Percentiles rank a stretch among this genome's conserved stretches.
phyloP scores from a whole-genome alignment of 2,113 vertebrate species.

The Petrocephalus zakoni region DNA sequence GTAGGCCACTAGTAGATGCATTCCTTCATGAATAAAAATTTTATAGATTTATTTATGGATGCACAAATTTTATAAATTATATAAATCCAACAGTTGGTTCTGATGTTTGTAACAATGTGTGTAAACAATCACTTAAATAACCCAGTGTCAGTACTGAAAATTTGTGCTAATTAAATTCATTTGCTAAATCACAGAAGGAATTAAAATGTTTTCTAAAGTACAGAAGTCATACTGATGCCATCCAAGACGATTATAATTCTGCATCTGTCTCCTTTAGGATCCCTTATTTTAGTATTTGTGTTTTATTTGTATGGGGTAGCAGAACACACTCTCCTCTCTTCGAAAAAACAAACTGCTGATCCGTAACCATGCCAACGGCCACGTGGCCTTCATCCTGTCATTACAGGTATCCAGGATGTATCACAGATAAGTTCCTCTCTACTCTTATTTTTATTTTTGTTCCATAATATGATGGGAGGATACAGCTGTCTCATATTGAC shows the following conservation, averaged over 20 bases:
- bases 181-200: neutral
- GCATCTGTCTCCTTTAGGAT: neutral
- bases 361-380: constrained; percentile 11
- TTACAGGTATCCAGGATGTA: neutral
- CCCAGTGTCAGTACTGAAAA: neutral
- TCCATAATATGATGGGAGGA: neutral
- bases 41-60: neutral
- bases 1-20: neutral
- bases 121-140: neutral
- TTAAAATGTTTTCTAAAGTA: neutral
- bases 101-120: neutral
- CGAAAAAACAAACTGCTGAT: neutral
- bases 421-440: neutral
- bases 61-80: neutral
- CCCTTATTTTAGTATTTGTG: neutral
- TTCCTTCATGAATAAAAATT: neutral
- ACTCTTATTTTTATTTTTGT: neutral
- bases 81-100: neutral
- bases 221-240: neutral
- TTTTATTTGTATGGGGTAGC: neutral
- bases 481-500: neutral
- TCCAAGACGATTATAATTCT: neutral
- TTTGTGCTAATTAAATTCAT: neutral
- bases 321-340: neutral
- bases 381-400: neutral